Conservation (phyloP, 1,140 invertebrate genomes). For the Zaprionus africanus region DNA sequence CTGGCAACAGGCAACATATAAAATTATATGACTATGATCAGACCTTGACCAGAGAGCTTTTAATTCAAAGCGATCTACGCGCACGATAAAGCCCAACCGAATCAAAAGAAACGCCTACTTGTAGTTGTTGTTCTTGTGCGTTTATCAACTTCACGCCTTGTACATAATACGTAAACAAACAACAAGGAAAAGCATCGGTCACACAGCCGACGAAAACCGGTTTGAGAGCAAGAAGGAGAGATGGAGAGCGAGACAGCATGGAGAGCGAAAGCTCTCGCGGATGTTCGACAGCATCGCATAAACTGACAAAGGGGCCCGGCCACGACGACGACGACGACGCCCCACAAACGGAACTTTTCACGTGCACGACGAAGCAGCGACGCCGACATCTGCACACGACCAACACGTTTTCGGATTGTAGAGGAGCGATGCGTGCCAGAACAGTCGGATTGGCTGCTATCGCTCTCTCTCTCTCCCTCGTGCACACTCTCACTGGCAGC, state of each 20-base stretch:
- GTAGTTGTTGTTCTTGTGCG: conserved; percentile 16
- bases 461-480: not conserved
- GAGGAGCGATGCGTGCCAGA: conserved; percentile 45
- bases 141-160: conserved; percentile 57
- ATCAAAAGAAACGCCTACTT: conserved; percentile 24
- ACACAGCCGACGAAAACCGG: conserved; percentile 62
- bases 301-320: conserved; percentile 52
- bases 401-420: conserved; percentile 60
- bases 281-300: conserved; percentile 23
- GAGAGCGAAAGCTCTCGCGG: conserved; percentile 31
- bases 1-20: conserved; percentile 52
- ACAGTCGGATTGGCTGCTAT: conserved; percentile 2
- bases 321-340: conserved; percentile 40
- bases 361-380: conserved; percentile 51
- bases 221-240: conserved; percentile 25
- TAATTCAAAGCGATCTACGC: conserved; percentile 33
- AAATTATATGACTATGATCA: conserved; percentile 58
- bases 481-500: not conserved
- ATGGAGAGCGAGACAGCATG: conserved; percentile 6
- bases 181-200: conserved; percentile 58
- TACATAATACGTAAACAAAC: conserved; percentile 69
- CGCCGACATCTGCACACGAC: conserved; percentile 65
- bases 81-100: conserved; percentile 49
- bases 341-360: conserved; percentile 54
- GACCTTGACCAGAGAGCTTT: conserved; percentile 70